Percentiles rank a stretch among this genome's conserved stretches.
Evolutionary conservation across 2,888 invertebrate genomes (phyloP).

Genomic region (Agrilus biguttatus): DNA sequence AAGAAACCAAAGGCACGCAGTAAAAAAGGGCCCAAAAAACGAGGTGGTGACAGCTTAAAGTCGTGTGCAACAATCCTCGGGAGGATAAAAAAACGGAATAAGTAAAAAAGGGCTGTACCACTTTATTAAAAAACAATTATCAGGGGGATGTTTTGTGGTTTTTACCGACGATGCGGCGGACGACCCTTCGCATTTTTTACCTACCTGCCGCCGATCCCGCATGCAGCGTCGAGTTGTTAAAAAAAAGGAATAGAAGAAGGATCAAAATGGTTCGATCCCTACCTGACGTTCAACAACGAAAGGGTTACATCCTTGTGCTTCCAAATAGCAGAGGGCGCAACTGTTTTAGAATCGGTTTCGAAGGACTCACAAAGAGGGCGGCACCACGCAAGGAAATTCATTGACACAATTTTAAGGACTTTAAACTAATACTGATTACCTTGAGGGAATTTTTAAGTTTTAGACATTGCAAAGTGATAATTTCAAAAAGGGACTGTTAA

Average conservation of each 20-base stretch:
- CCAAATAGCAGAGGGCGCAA: conserved; percentile 5
- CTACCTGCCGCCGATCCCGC: conserved; percentile 3
- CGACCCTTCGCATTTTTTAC: conserved; percentile 15
- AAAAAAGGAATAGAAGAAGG: too few relatives aligned
- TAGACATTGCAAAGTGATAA: too few relatives aligned
- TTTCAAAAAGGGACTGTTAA: too few relatives aligned
- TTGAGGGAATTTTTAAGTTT: too few relatives aligned
- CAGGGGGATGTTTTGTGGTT: conserved; percentile 21
- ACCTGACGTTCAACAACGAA: too few relatives aligned
- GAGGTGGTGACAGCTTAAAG: conserved; percentile 23
- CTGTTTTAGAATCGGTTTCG: too few relatives aligned
- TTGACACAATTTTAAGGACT: too few relatives aligned
- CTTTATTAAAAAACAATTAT: conserved; percentile 25
- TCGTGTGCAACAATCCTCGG: conserved; percentile 10
- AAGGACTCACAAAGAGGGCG: too few relatives aligned
- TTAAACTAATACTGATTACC: too few relatives aligned
- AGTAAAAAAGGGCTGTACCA: conserved; percentile 14
- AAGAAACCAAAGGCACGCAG: neutral
- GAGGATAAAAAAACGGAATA: conserved; percentile 6
- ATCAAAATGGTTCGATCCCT: too few relatives aligned
- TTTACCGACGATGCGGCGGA: conserved; percentile 14
- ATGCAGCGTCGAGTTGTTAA: too few relatives aligned
- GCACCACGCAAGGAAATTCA: too few relatives aligned
- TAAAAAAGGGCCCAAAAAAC: conserved; percentile 13
- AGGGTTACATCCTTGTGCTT: conserved; percentile 2